These are phyloP conservation scores for Didymodactylos carnosus DNA, from an alignment of 2,888 invertebrate genomes.

Conservation along the genomic window DNA sequence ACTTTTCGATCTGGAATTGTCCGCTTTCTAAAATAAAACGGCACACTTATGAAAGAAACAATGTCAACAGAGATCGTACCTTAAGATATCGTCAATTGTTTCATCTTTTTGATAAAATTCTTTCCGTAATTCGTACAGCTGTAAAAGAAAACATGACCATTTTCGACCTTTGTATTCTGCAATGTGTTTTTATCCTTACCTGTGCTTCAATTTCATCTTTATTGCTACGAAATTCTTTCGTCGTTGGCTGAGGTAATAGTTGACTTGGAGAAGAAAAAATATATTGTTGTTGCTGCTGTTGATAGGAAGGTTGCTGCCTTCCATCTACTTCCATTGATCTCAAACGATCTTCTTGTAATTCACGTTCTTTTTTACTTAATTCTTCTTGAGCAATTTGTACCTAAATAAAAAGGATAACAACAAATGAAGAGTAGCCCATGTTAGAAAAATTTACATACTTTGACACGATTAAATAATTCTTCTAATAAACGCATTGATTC, in stretches of 20 bases:
- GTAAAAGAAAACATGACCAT: no score
- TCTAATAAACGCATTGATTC: constrained; percentile 70
- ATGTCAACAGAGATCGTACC: no score
- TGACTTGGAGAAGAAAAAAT: neutral
- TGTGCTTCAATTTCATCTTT: neutral
- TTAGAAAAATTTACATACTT: constrained; percentile 51
- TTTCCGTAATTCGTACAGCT: neutral
- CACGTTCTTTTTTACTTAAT: constrained; percentile 1
- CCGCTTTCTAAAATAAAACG: no score
- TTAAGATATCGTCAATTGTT: neutral
- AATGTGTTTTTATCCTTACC: no score
- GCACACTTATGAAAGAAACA: no score
- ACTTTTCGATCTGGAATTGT: neutral
- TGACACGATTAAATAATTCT: constrained; percentile 61
- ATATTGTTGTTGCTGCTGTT: neutral
- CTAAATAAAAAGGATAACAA: neutral
- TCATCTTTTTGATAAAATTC: constrained; percentile 1
- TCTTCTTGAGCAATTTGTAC: neutral
- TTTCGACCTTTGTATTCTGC: no score
- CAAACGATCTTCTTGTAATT: neutral
- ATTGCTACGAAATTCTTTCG: neutral
- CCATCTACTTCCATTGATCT: neutral
- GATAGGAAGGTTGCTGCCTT: no score
- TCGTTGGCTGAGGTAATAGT: neutral
- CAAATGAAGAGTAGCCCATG: neutral